These are phyloP conservation scores for Nomada fucata DNA, from an alignment of 2,888 invertebrate genomes.

Conservation along the genomic window DNA sequence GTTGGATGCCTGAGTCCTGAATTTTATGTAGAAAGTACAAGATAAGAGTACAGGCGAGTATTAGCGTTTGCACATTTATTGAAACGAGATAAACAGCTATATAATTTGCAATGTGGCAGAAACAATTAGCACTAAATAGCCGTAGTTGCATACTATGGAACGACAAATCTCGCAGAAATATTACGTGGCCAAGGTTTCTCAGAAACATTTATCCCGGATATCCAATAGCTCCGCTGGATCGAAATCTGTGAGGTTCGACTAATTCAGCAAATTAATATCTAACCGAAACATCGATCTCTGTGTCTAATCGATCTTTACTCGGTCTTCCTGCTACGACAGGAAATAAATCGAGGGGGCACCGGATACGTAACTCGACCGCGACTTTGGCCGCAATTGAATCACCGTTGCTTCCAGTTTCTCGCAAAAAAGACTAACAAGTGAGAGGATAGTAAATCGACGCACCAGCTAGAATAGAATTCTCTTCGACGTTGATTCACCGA, in stretches of 20 bases:
- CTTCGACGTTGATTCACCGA: constrained; percentile 51
- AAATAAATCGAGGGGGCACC: constrained; percentile 60
- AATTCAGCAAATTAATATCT: constrained; percentile 46
- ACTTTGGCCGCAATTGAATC: constrained; percentile 64
- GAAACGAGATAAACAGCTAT: too few species aligned
- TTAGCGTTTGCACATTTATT: too few species aligned
- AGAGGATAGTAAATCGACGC: constrained; percentile 59
- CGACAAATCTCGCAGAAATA: too few species aligned
- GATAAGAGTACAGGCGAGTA: too few species aligned
- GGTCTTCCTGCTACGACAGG: constrained; percentile 29
- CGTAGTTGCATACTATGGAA: too few species aligned
- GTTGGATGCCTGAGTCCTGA: too few species aligned
- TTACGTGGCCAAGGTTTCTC: too few species aligned
- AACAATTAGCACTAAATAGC: too few species aligned
- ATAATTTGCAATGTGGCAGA: too few species aligned
- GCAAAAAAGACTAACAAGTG: constrained; percentile 58
- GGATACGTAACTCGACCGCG: constrained; percentile 60
- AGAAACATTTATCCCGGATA: not conserved
- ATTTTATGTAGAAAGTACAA: too few species aligned
- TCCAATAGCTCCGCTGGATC: not conserved
- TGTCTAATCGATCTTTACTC: constrained; percentile 51
- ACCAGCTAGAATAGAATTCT: constrained; percentile 43
- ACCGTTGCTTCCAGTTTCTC: constrained; percentile 24
- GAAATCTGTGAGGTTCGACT: constrained; percentile 14
- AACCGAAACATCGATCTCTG: constrained; percentile 49